A percentile compares a stretch with the other conserved stretches of the same genome.
Evolutionary conservation across 1,140 invertebrate species (phyloP).

Genomic region (Thrips palmi): DNA sequence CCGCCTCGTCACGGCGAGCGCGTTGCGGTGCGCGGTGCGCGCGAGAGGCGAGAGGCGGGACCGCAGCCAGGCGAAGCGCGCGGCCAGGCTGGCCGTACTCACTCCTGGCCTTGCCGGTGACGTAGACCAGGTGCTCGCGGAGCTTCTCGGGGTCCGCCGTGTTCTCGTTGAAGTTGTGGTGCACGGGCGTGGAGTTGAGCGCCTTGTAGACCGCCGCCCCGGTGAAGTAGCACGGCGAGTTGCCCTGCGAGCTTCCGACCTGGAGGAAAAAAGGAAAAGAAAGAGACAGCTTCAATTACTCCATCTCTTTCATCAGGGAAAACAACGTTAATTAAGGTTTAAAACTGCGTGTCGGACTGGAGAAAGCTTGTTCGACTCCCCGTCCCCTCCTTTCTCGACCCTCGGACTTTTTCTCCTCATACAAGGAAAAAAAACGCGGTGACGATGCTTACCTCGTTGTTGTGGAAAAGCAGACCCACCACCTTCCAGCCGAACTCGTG

Average conservation of each 20-base stretch:
- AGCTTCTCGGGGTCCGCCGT: constrained; percentile 28
- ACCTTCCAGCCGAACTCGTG: constrained; percentile 50
- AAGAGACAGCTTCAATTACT: constrained; percentile 9
- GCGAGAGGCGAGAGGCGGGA: no score
- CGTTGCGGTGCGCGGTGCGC: no score
- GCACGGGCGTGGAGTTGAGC: constrained; percentile 32
- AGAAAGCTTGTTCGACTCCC: no score
- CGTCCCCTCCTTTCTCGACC: no score
- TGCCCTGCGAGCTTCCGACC: constrained; percentile 33
- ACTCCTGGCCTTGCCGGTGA: constrained; percentile 56
- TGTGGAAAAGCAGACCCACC: constrained; percentile 49
- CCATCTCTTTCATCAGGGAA: no score
- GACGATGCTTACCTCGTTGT: constrained; percentile 36
- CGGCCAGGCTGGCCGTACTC: no score
- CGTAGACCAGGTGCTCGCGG: constrained; percentile 36
- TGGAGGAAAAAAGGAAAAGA: constrained; percentile 9
- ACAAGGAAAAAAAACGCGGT: constrained; percentile 10
- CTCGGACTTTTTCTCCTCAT: not conserved
- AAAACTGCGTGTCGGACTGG: no score
- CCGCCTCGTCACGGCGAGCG: no score
- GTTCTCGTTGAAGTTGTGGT: constrained; percentile 42
- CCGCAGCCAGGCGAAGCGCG: no score
- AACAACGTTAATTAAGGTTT: no score
- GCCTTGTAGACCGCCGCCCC: constrained; percentile 45
- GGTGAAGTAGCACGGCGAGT: constrained; percentile 55